phyloP scores from a whole-genome alignment of 2,797 vertebrate species.

The Sebastes glaucus region DNA sequence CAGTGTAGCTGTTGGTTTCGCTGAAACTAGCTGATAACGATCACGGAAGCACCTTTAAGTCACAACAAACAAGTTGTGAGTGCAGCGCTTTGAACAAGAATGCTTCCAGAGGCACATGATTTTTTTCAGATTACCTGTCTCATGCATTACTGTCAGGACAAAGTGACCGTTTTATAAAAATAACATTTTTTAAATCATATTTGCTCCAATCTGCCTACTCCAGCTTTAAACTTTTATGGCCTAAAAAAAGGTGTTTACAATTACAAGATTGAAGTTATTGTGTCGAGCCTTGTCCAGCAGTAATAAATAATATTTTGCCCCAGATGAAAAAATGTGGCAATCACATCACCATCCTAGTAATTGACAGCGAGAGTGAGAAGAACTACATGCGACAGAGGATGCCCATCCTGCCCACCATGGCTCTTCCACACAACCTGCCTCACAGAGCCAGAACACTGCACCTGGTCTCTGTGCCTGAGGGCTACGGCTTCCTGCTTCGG shows the following conservation, averaged over 20 bases:
- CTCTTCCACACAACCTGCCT: conserved; percentile 87
- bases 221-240: background rate
- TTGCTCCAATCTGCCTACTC: too few species aligned
- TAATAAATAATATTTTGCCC: background rate
- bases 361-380: conserved; percentile 87
- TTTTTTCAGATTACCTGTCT: too few species aligned
- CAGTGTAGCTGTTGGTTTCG: too few species aligned
- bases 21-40: too few species aligned
- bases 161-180: too few species aligned
- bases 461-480: conserved; percentile 79
- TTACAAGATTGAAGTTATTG: background rate
- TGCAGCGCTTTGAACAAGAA: accelerated
- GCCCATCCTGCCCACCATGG: conserved; percentile 84
- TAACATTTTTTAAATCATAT: too few species aligned
- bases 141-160: too few species aligned
- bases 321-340: conserved; percentile 87
- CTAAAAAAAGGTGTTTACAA: background rate
- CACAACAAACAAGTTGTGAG: too few species aligned
- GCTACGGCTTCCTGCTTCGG: conserved; percentile 91
- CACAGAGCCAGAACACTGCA: conserved; percentile 81
- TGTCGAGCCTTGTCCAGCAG: background rate
- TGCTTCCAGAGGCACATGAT: too few species aligned
- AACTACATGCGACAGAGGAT: conserved; percentile 80
- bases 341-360: conserved; percentile 89
- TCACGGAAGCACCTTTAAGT: too few species aligned